Evolutionary conservation across 2,888 invertebrate species (phyloP), one percentile per base, ranked within the genome.

Genomic region (Bembecia ichneumoniformis): DNA sequence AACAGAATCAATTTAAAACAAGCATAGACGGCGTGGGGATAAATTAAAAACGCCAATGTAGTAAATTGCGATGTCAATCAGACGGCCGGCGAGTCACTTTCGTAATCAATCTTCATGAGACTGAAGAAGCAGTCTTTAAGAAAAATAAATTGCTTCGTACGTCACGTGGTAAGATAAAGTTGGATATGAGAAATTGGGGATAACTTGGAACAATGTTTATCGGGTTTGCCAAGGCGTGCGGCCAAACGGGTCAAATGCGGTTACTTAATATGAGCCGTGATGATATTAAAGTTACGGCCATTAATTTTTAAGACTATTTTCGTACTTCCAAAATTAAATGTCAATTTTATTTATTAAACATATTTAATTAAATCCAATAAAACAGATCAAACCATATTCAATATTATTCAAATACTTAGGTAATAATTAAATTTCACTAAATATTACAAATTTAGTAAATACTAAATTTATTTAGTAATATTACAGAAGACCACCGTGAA

Each of bases 21-120:
- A 44, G 44, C 54, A 68, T 64, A 71, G 68, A 67, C 68, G 54
- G 62, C 58, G 59, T 64, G 66, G 67, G 70, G 70, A 66, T 77
- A 75, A 81, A 81, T 82, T 82, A 82, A 80, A 81, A 78, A 80
- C 68, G 74, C 73, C 77, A 72, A 78, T 76, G 75, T 66, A 77
- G 76, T 77, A 82, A 79, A 82, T 82, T 79, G 81, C 80, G 64
- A 74, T 74, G 82, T 82, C 82, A 82, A 82, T 82, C 82, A 80
- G 72, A 59, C 54, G 49, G 57, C 52, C 50, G 74, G 70, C 59
- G 66, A 68, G 78, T 80, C 80, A 78, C 70, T 71, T 64, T 47
- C 57, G 68, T 68, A 63, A 82, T 82, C 82, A 79, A 82, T 82
- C 82, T 82, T 80, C 81, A 76, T 78, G 73, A 76, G 72, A 61